Base-by-base conservation (phyloP, 2,888 invertebrate species). In the Papilio elwesi region DNA sequence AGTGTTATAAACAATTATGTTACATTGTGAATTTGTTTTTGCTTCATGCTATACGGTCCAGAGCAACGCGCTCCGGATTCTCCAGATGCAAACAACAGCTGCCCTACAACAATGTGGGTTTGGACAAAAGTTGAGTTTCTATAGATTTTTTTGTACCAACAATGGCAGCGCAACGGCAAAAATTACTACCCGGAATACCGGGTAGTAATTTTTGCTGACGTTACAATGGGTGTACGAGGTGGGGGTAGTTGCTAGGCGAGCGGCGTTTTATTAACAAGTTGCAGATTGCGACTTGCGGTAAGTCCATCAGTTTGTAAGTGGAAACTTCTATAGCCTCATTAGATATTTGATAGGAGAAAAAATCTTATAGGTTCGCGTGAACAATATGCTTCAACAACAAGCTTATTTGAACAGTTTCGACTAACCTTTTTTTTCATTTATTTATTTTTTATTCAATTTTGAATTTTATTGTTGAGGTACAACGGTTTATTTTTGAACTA, bases 91-190 rank as follows among this genome's bases (percentile, higher is more conserved):
- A 57, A 69, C 68, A 74, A 75, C 78, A 77, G 78, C 79, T 77
- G 78, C 76, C 51, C 57, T 26, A 7, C 70, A 74, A 78, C 79
- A 79, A 79, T 77, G 73, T 74, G 68, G 53, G 53, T 16, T 68
- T 64, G 76, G 66, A 78, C 77, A 78, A 79, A 78, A 77, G 77
- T 78, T 73, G 74, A 67, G 74, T 26, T 75, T 75, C 73, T 73
- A 74, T 75, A 70, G 73, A 75, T 66, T 78, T 77, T 77, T 74
- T 76, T 76, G 75, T 71, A 63, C 48, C 64, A 74, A 81, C 79
- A 82, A 82, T 78, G 74, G 77, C 68, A 64, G 67, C 68, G 78
- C 78, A 80, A 83, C 80, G 80, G 79, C 75, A n/a, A n/a, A n/a
- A n/a, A n/a, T n/a, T n/a, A n/a, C n/a, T n/a, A n/a, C n/a, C n/a